phyloP scores from a whole-genome alignment of 2,113 vertebrate species.

The Eurystomus gularis region DNA sequence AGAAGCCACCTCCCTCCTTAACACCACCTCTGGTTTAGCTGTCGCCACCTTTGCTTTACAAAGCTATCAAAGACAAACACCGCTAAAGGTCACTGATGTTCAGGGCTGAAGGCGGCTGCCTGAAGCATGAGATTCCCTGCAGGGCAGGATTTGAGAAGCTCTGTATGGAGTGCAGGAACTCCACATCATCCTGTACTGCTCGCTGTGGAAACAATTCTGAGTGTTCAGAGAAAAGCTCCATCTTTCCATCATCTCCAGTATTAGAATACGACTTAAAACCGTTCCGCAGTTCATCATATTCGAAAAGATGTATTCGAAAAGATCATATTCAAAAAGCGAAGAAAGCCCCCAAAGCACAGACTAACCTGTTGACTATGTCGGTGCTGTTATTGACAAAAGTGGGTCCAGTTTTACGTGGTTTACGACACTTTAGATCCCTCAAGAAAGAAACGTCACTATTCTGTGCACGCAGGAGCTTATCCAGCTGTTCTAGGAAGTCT shows the following conservation, averaged over 20 bases:
- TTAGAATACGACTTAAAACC: not conserved
- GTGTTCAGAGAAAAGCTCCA: not conserved
- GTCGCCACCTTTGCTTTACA: fast-evolving
- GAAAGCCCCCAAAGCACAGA: fast-evolving
- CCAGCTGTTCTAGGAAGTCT: conserved; percentile 79
- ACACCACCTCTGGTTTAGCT: not conserved
- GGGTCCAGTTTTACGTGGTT: conserved; percentile 78
- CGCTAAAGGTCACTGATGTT: not conserved
- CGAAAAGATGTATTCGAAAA: too few relatives aligned
- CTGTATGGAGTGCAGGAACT: not conserved
- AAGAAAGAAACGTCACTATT: conserved; percentile 66
- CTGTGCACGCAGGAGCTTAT: conserved; percentile 79
- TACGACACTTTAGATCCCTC: conserved; percentile 79
- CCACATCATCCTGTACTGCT: not conserved
- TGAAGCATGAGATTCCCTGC: not conserved
- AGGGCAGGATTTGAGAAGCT: not conserved
- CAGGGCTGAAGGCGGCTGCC: not conserved
- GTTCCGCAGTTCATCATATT: too few relatives aligned
- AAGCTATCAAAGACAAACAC: not conserved
- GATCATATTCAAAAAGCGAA: too few relatives aligned
- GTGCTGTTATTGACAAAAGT: conserved; percentile 61
- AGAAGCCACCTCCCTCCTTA: not conserved
- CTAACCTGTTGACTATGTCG: conserved; percentile 65
- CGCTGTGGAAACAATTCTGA: not conserved
- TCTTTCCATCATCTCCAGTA: not conserved